A percentile compares a stretch with the other conserved stretches of the same genome.
These are phyloP conservation scores for Arremon brunneinucha DNA, from an alignment of 2,797 vertebrate species.

Conservation along the genomic window DNA sequence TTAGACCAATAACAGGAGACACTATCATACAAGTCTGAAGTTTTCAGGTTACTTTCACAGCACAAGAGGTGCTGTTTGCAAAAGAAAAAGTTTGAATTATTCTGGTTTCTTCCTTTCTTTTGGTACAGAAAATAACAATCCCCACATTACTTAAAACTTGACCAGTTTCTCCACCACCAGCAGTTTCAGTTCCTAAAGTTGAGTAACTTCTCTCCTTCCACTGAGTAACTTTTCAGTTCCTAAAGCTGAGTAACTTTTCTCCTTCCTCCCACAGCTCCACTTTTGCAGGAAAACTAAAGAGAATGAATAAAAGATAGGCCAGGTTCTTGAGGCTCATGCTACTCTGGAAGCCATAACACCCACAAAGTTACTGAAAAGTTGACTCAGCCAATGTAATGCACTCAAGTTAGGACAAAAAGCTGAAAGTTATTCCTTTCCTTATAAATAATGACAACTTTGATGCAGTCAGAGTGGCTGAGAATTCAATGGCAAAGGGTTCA, in stretches of 20 bases:
- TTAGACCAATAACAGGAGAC: neutral
- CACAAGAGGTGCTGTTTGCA: neutral
- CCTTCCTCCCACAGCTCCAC: neutral
- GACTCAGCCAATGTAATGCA: neutral
- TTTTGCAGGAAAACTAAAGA: neutral
- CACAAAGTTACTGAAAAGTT: neutral
- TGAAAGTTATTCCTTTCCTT: neutral
- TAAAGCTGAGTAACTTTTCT: neutral
- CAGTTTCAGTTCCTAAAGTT: neutral
- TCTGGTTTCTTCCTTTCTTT: neutral
- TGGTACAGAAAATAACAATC: neutral
- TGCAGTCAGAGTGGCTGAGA: neutral
- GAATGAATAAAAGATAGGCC: neutral
- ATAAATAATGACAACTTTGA: neutral
- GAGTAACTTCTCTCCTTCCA: neutral
- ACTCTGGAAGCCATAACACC: neutral
- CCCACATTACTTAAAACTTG: neutral
- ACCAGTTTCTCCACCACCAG: neutral
- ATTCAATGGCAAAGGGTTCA: rapidly evolving
- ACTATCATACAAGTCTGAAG: neutral
- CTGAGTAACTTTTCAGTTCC: neutral
- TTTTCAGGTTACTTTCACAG: neutral
- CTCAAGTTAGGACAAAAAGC: rapidly evolving
- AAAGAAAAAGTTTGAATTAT: neutral
- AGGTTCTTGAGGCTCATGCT: neutral